A percentile compares a stretch with the other conserved stretches of the same genome.
phyloP scores from a whole-genome alignment of 2,888 invertebrate species.

The Xanthia icteritia region DNA sequence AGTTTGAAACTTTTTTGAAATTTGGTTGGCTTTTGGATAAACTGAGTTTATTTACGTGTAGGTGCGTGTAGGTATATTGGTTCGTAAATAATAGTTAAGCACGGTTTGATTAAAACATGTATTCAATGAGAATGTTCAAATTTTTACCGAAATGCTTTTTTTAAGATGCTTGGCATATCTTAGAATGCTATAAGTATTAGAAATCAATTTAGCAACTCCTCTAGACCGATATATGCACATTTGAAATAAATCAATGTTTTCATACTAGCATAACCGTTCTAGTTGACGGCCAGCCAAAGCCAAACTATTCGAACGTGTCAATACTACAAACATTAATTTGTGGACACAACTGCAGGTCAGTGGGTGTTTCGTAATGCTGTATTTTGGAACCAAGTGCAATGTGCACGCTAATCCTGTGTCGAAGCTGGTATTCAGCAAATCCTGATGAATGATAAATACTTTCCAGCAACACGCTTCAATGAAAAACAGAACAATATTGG shows the following conservation, averaged over 20 bases:
- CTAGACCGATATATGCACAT: background rate
- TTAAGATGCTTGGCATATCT: background rate
- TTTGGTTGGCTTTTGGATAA: conserved; percentile 23
- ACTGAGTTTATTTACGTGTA: background rate
- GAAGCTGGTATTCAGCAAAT: background rate
- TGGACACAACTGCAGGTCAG: background rate
- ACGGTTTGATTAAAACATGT: background rate
- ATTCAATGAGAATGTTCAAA: no score
- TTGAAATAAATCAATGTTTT: background rate
- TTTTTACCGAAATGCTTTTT: background rate
- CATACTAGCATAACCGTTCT: background rate
- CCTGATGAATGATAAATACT: background rate
- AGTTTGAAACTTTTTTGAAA: conserved; percentile 33
- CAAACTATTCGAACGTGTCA: conserved; percentile 10
- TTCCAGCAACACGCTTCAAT: background rate
- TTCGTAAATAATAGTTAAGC: background rate
- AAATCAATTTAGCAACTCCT: background rate
- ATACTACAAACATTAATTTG: conserved; percentile 21
- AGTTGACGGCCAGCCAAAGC: background rate
- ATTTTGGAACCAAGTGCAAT: background rate
- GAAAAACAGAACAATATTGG: background rate
- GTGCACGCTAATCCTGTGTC: background rate
- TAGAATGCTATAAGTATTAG: no score
- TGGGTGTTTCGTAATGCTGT: background rate
- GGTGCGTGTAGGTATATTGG: background rate